Evolutionary conservation across 2,797 vertebrate species (phyloP).

Genomic region (Phyllotis vaccarum): DNA sequence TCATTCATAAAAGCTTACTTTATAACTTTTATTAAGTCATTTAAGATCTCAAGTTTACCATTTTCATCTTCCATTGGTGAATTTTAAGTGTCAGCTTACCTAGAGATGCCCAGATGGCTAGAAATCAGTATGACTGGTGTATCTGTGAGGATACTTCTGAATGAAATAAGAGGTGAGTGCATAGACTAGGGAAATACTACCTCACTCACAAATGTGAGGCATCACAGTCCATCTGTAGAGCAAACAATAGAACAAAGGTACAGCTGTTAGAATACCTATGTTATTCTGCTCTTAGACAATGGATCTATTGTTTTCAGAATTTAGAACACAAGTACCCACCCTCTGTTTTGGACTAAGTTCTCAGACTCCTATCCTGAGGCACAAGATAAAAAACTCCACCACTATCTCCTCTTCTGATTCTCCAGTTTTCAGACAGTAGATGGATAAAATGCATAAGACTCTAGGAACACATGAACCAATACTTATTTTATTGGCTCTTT

Average conservation of each 20-base stretch:
- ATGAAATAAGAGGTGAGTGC: background rate
- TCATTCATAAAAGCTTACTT: background rate
- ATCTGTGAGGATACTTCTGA: background rate
- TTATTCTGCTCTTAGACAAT: background rate
- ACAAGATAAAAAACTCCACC: background rate
- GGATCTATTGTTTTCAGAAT: background rate
- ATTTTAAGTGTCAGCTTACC: background rate
- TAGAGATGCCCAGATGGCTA: background rate
- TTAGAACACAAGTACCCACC: fast-evolving
- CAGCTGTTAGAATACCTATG: background rate
- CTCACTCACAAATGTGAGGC: background rate
- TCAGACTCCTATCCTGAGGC: background rate
- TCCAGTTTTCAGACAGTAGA: background rate
- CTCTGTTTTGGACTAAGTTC: fast-evolving
- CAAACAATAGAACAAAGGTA: background rate
- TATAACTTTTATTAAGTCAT: background rate
- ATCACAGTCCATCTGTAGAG: background rate
- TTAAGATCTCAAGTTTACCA: background rate
- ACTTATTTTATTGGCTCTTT: background rate
- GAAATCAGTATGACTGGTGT: background rate
- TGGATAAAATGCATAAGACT: background rate
- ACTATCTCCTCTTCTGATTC: background rate
- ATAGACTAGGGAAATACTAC: background rate
- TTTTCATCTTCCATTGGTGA: background rate
- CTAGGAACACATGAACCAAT: background rate